These are phyloP conservation scores for Axinella damicornis DNA, from an alignment of 37 sponge, comb jelly and placozoan genomes.

Conservation along the genomic window DNA sequence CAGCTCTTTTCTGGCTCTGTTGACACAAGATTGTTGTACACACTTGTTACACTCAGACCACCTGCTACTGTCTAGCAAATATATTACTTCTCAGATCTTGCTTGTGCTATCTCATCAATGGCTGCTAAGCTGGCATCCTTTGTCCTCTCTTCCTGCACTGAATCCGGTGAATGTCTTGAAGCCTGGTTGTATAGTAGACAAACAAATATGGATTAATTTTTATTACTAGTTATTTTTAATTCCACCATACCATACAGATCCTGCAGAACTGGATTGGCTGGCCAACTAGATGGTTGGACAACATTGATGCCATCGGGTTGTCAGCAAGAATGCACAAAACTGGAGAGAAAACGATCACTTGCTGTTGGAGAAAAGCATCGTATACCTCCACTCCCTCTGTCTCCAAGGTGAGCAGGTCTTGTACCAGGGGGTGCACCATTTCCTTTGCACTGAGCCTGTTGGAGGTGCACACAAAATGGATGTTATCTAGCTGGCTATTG, in stretches of 20 bases:
- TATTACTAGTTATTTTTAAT: neutral
- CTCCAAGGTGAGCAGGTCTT: conserved; percentile 12
- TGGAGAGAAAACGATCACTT: conserved; percentile 18
- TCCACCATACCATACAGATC: conserved; percentile 32
- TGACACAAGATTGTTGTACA: neutral
- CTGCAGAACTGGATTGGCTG: conserved; percentile 17
- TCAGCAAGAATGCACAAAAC: conserved; percentile 28
- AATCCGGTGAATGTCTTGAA: no score
- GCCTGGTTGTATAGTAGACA: neutral
- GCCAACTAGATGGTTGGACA: conserved; percentile 17
- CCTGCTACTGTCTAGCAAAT: neutral
- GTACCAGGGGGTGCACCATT: conserved; percentile 11
- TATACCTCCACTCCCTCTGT: conserved; percentile 16
- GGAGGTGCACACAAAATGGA: conserved; percentile 6
- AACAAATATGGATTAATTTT: neutral
- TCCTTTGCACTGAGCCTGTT: neutral
- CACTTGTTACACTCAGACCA: no score
- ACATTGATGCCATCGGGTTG: conserved; percentile 35
- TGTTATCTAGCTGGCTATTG: conserved; percentile 12
- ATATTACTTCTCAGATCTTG: neutral
- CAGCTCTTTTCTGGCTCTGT: neutral
- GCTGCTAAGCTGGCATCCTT: no score
- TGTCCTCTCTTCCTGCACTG: no score
- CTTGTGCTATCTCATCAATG: neutral
- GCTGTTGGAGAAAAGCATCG: conserved; percentile 7